These are phyloP conservation scores for Minunthozetes semirufus DNA, from an alignment of 2,888 invertebrate genomes.

Conservation along the genomic window DNA sequence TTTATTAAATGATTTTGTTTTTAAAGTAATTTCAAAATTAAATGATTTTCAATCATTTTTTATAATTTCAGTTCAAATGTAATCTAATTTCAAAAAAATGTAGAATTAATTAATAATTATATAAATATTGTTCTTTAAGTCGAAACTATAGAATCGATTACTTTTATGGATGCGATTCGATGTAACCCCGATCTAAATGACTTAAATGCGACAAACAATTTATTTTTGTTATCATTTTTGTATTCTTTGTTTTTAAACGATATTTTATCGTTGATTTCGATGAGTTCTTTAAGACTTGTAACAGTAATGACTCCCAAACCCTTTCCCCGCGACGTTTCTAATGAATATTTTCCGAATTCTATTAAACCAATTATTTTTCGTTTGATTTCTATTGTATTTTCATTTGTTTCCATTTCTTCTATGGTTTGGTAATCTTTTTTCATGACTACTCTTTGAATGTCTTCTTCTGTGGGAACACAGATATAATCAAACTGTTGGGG, in stretches of 20 bases:
- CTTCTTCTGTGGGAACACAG: constrained; percentile 24
- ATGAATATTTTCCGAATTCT: constrained; percentile 36
- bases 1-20: not conserved
- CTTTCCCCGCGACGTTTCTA: constrained; percentile 33
- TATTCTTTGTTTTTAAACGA: not conserved
- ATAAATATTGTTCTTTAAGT: not conserved
- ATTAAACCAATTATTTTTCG: constrained; percentile 35
- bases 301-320: constrained; percentile 31
- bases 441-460: not conserved
- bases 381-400: not conserved
- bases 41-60: not conserved
- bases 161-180: not conserved
- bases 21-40: not conserved
- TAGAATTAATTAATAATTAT: not conserved
- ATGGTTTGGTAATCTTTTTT: not conserved
- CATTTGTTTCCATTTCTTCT: not conserved
- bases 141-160: not conserved
- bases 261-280: constrained; percentile 4
- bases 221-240: not conserved
- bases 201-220: not conserved
- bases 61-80: not conserved
- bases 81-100: not conserved
- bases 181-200: not conserved
- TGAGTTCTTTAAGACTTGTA: not conserved
- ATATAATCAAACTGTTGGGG: constrained; percentile 29